A percentile compares a stretch with the other conserved stretches of the same genome.
Conservation (phyloP, 2,113 vertebrate species). For the Chaetodon auriga region DNA sequence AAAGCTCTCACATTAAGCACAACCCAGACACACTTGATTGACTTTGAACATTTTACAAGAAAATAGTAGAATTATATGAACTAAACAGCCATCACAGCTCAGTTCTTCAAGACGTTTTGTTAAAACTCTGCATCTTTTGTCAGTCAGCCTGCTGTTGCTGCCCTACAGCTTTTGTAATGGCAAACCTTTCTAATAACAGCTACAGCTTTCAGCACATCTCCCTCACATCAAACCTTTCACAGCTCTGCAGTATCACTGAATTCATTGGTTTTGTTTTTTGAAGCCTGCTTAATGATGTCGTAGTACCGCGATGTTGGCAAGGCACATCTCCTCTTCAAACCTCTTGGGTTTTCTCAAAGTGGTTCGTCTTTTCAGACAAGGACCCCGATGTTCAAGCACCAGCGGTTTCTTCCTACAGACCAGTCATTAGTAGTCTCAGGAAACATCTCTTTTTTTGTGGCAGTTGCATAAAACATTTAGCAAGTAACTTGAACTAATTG, state of each 20-base stretch:
- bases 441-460: neutral
- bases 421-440: neutral
- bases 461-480: neutral
- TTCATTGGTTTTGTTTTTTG: neutral
- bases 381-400: neutral
- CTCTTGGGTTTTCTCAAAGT: neutral
- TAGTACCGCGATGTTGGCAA: neutral
- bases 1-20: neutral
- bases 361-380: conserved; percentile 11
- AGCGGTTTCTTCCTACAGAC: neutral
- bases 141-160: neutral
- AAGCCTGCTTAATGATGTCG: neutral
- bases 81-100: no score
- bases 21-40: neutral
- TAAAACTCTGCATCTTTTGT: no score
- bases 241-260: neutral
- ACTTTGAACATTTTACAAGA: neutral
- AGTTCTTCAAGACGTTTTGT: no score
- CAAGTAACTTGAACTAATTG: neutral
- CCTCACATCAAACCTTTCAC: neutral
- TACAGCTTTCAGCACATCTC: neutral
- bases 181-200: neutral
- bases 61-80: no score
- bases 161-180: neutral
- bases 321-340: neutral